phyloP scores from a whole-genome alignment of 2,113 vertebrate genomes.

The Atrichornis clamosus region DNA sequence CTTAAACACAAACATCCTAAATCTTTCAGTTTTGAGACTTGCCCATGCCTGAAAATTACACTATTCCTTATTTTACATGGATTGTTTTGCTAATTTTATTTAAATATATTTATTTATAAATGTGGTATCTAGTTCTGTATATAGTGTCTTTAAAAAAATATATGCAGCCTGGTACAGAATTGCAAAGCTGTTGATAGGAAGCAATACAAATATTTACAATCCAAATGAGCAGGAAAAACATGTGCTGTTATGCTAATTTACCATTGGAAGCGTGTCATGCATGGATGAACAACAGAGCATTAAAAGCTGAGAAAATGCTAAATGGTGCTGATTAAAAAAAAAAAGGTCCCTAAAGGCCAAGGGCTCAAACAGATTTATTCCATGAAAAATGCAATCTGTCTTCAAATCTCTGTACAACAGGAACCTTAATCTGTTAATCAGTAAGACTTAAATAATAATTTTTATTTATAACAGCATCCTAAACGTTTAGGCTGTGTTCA shows the following conservation, averaged over 20 bases:
- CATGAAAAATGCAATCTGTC: background rate
- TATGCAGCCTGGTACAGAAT: background rate
- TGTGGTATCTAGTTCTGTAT: background rate
- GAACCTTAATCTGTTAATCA: constrained; percentile 7
- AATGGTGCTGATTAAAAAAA: background rate
- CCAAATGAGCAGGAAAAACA: constrained; percentile 19
- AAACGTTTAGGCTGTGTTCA: background rate
- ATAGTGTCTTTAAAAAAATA: background rate
- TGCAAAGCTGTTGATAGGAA: constrained; percentile 14
- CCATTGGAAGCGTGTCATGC: background rate
- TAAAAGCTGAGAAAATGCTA: constrained; percentile 28
- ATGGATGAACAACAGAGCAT: background rate
- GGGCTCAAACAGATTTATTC: background rate
- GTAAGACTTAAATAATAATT: background rate
- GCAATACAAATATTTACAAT: constrained; percentile 41
- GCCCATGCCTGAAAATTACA: background rate
- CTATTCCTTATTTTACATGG: background rate
- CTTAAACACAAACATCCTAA: background rate
- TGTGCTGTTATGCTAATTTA: background rate
- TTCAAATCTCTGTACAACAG: background rate
- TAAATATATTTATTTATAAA: background rate
- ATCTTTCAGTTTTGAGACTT: background rate
- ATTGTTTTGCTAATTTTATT: background rate
- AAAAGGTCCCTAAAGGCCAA: background rate
- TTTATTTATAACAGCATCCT: background rate